These are phyloP conservation scores for Drosophila sucinea DNA, from an alignment of 1,140 invertebrate genomes.

Conservation along the genomic window DNA sequence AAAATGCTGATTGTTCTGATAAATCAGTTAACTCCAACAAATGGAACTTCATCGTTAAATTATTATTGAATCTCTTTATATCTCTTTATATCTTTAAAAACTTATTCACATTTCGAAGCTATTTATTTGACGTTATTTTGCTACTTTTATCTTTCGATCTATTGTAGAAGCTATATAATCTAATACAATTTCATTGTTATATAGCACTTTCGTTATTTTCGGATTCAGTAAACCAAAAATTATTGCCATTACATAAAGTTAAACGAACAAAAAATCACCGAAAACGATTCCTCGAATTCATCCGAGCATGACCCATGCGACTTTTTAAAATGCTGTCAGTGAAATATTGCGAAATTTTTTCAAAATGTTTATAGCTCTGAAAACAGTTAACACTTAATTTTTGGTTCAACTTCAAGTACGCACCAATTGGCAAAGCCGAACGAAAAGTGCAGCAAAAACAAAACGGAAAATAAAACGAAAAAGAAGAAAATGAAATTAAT, in stretches of 20 bases:
- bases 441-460: slow-evolving; percentile 34
- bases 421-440: slow-evolving; percentile 68
- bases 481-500: slow-evolving; percentile 52
- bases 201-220: neutral
- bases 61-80: too few relatives aligned
- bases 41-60: too few relatives aligned
- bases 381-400: slow-evolving; percentile 55
- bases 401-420: slow-evolving; percentile 46
- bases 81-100: too few relatives aligned
- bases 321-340: slow-evolving; percentile 30
- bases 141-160: too few relatives aligned
- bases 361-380: slow-evolving; percentile 21
- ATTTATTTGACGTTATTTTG: too few relatives aligned
- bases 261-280: slow-evolving; percentile 19
- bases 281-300: slow-evolving; percentile 18
- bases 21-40: too few relatives aligned
- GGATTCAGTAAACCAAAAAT: neutral
- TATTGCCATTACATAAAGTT: slow-evolving; percentile 34
- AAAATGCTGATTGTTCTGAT: too few relatives aligned
- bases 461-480: neutral
- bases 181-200: neutral
- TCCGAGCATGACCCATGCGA: slow-evolving; percentile 38
- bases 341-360: slow-evolving; percentile 53
- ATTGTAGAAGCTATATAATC: neutral
- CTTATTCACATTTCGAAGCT: too few relatives aligned